Evolutionary conservation across 2,888 invertebrate genomes (phyloP), one percentile per base, ranked within the genome.

Genomic region (Apoderus coryli): DNA sequence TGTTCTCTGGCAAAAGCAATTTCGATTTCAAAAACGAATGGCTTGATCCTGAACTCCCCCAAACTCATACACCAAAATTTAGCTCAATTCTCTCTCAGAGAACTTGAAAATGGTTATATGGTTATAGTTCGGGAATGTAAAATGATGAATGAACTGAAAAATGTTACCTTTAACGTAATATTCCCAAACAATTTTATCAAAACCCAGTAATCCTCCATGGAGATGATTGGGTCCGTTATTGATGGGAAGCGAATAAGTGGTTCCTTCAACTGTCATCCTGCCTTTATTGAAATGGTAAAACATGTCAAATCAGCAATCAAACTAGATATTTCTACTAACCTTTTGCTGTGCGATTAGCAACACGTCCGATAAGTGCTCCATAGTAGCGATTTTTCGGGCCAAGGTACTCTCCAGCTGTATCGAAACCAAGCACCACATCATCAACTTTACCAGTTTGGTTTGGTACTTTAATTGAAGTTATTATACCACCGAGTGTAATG

Each of bases 141-240:
- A n/a, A n/a, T n/a, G n/a, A n/a, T n/a, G n/a, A n/a, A n/a, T n/a
- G n/a, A n/a, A n/a, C n/a, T n/a, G n/a, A n/a, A 24, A 22, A 32
- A n/a, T n/a, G 10, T 31, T 43, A 6, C 34, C 42, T 22, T 29
- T 32, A 11, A 39, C 33, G 25, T 33, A 34, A 15, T 39, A 31
- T 16, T 44, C 41, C 44, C 44, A 44, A 12, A 44, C 25, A 13
- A 44, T 43, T 62, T 81, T 80, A 54, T 81, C 79, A 59, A 89
- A 90, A 1, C 90, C 90, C 31, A 69, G 61, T 19, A 66, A 55
- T 3, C 93, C 93, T 2, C 93, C 93, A 52, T 95, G 81, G 14
- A 89, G 68, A 43, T 77, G 77, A 44, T 74, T 60, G 36, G 69
- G 68, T 3, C 69, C 67, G 32, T 67, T 64, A 53, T 93, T 93